phyloP scores from a whole-genome alignment of 1,140 invertebrate species.

The Drosophila nasuta region DNA sequence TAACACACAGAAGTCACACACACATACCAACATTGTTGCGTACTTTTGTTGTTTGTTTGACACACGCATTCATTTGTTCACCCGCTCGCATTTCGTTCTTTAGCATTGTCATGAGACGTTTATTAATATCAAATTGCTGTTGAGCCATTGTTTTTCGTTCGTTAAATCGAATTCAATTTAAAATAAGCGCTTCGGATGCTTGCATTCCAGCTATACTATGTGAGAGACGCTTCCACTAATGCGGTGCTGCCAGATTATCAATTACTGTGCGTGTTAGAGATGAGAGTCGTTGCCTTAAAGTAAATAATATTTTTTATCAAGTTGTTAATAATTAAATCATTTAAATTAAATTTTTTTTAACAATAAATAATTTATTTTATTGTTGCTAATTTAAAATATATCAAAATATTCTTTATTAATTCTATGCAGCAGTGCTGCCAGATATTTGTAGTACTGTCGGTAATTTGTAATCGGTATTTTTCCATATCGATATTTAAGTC shows the following conservation, averaged over 20 bases:
- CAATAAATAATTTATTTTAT: too few relatives aligned
- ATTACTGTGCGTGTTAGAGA: too few relatives aligned
- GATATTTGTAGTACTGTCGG: background rate
- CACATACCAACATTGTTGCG: constrained; percentile 43
- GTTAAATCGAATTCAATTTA: constrained; percentile 18
- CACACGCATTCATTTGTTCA: constrained; percentile 15
- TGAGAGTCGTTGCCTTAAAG: too few relatives aligned
- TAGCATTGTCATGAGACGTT: constrained; percentile 41
- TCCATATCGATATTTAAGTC: constrained; percentile 13
- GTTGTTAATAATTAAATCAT: too few relatives aligned
- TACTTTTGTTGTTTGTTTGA: constrained; percentile 43
- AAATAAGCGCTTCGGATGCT: constrained; percentile 40
- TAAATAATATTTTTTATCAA: too few relatives aligned
- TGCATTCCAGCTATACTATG: constrained; percentile 29
- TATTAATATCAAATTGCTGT: constrained; percentile 17
- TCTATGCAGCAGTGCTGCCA: background rate
- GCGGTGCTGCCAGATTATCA: constrained; percentile 26
- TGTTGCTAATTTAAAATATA: too few relatives aligned
- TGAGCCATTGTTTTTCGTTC: constrained; percentile 24
- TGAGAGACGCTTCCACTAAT: constrained; percentile 23
- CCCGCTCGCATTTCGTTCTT: constrained; percentile 34
- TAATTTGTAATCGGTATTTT: background rate
- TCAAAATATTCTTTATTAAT: background rate
- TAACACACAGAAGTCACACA: background rate
- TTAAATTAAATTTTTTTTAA: too few relatives aligned